These are phyloP conservation scores for Zophobas atratus DNA, from an alignment of 1,140 invertebrate genomes.

Conservation along the genomic window DNA sequence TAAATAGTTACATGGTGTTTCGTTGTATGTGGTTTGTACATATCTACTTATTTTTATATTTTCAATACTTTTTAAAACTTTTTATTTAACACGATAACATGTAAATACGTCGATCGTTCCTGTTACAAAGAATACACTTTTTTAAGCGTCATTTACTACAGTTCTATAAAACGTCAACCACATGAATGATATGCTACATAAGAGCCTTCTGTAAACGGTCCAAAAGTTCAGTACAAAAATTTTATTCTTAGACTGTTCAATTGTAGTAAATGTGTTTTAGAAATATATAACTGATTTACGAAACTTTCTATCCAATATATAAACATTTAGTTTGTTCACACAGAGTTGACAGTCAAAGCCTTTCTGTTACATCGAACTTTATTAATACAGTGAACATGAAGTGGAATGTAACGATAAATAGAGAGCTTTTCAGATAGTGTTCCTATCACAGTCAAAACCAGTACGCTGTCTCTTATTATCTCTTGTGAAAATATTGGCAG, in stretches of 20 bases:
- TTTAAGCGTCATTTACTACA: constrained; percentile 23
- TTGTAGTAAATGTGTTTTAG: too few relatives aligned
- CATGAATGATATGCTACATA: constrained; percentile 29
- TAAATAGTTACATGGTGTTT: constrained; percentile 36
- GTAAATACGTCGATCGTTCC: background rate
- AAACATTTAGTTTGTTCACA: constrained; percentile 5
- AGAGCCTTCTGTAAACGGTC: background rate
- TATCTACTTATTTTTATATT: constrained; percentile 30
- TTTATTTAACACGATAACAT: constrained; percentile 21
- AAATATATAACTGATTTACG: too few relatives aligned
- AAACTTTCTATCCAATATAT: background rate
- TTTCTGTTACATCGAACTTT: constrained; percentile 47
- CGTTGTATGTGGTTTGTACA: constrained; percentile 24
- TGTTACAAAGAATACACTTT: constrained; percentile 19
- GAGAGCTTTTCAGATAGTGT: constrained; percentile 58
- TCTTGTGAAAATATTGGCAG: constrained; percentile 39
- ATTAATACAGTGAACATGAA: constrained; percentile 43
- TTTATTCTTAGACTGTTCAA: too few relatives aligned
- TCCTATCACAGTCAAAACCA: constrained; percentile 59
- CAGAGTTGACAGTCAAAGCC: constrained; percentile 43
- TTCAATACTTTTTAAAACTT: constrained; percentile 7
- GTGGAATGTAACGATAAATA: constrained; percentile 56
- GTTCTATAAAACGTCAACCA: constrained; percentile 19
- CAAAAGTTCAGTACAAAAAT: too few relatives aligned
- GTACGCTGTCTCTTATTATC: constrained; percentile 52